These are phyloP conservation scores for Tarsius wallacei DNA, from an alignment of 2,797 vertebrate genomes.

Conservation along the genomic window DNA sequence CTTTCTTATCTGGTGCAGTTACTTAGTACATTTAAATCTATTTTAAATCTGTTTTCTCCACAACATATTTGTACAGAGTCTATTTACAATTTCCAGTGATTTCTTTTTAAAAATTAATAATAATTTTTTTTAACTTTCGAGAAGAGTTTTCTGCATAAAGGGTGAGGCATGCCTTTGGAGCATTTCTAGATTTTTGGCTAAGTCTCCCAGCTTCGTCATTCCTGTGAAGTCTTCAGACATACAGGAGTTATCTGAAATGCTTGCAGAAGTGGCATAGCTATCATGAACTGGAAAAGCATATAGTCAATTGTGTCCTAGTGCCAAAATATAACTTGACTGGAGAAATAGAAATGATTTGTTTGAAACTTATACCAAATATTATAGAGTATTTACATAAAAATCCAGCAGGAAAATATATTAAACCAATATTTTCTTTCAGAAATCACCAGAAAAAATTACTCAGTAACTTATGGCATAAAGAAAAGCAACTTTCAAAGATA, in stretches of 20 bases:
- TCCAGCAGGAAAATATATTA: neutral
- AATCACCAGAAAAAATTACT: conserved; percentile 2
- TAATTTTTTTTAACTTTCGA: neutral
- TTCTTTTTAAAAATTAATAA: neutral
- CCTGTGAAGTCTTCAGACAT: neutral
- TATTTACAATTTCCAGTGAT: neutral
- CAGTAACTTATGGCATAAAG: neutral
- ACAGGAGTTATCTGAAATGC: neutral
- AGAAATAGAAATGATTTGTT: neutral
- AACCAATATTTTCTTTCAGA: conserved; percentile 23
- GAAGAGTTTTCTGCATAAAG: neutral
- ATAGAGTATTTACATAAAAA: conserved; percentile 40
- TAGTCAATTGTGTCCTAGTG: neutral
- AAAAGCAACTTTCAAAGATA: conserved; percentile 43
- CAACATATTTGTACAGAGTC: neutral
- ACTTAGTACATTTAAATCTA: neutral
- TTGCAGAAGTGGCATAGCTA: neutral
- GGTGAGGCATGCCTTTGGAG: neutral
- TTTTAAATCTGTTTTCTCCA: neutral
- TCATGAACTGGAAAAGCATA: neutral
- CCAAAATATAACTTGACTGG: neutral
- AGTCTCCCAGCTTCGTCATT: neutral
- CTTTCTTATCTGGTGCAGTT: neutral
- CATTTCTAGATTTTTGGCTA: neutral
- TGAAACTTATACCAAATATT: neutral